Conservation (phyloP, 2,888 invertebrate species). For the Caradrina clavipalpis region DNA sequence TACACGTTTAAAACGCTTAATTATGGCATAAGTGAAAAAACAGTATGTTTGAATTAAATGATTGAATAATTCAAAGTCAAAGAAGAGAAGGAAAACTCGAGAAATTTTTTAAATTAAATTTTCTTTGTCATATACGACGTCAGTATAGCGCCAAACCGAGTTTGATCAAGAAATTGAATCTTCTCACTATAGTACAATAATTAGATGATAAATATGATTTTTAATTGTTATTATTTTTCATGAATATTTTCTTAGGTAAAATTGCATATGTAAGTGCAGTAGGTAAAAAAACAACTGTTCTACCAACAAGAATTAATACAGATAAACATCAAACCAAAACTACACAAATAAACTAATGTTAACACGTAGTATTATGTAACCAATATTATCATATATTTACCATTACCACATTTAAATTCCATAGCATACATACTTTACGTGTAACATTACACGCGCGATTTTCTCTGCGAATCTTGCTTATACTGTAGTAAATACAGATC, state of each 20-base stretch:
- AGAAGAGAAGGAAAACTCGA: neutral
- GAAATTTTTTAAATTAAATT: neutral
- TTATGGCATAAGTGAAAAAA: conserved; percentile 16
- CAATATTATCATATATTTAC: conserved; percentile 49
- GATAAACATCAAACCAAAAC: conserved; percentile 42
- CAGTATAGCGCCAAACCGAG: too few relatives aligned
- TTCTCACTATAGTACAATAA: neutral
- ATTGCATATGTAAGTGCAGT: neutral
- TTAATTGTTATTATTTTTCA: neutral
- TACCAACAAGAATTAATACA: conserved; percentile 38
- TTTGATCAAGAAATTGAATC: neutral
- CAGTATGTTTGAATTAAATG: neutral
- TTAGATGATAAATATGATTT: neutral
- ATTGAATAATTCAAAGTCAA: neutral
- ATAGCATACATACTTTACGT: conserved; percentile 34
- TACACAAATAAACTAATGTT: conserved; percentile 24
- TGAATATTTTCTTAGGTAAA: neutral
- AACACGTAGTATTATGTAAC: conserved; percentile 24
- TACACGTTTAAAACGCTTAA: neutral
- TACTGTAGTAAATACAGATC: conserved; percentile 88
- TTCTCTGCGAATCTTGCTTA: conserved; percentile 76
- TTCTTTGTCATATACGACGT: neutral
- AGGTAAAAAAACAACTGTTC: conserved; percentile 1
- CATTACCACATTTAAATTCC: conserved; percentile 42
- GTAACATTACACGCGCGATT: conserved; percentile 54